Evolutionary conservation across 1,140 invertebrate species (phyloP), one percentile per base, ranked within the genome.

Genomic region (Portunus trituberculatus): DNA sequence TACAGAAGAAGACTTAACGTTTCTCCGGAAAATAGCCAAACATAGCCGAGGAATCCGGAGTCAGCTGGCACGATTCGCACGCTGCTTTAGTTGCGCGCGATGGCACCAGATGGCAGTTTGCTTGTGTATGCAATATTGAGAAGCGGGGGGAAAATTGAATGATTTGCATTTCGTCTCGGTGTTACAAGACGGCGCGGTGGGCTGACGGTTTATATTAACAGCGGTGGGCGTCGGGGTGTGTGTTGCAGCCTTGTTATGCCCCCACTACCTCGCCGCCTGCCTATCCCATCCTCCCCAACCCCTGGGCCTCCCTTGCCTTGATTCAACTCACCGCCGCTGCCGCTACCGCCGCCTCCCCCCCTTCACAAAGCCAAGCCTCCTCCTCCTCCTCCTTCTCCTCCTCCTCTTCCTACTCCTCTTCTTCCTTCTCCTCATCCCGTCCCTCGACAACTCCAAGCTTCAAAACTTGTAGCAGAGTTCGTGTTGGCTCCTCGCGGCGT

Each of bases 81-180:
- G 94, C 91, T 76, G 94, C 91, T 93, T 95, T 93, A 92, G 94
- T 92, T 95, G 90, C 82, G 94, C 94, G 94, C 94, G 94, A 93
- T 93, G 94, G 94, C 94, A 93, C 90, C 94, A 95, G 94, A 95
- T 95, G 94, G 94, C 94, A 93, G 83, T 95, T 92, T 95, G 94
- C 94, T 95, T 95, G 94, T 95, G 94, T 95, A 95, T 95, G 94
- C 94, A 95, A 95, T 95, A 95, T 95, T 95, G 94, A 95, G 94
- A 95, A 95, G 94, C 91, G 91, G 52, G 90, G 94, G 94, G 94
- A 95, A 95, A 95, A 95, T 95, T 95, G 94, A 95, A 95, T 95
- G 94, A 95, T 95, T 95, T 95, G 94, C 94, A 95, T 95, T 95
- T 95, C 94, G 94, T 95, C 94, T 92, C 91, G 83, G 94, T 92